Evolutionary conservation across 2,113 vertebrate species (phyloP).

Genomic region (Pelobates fuscus): DNA sequence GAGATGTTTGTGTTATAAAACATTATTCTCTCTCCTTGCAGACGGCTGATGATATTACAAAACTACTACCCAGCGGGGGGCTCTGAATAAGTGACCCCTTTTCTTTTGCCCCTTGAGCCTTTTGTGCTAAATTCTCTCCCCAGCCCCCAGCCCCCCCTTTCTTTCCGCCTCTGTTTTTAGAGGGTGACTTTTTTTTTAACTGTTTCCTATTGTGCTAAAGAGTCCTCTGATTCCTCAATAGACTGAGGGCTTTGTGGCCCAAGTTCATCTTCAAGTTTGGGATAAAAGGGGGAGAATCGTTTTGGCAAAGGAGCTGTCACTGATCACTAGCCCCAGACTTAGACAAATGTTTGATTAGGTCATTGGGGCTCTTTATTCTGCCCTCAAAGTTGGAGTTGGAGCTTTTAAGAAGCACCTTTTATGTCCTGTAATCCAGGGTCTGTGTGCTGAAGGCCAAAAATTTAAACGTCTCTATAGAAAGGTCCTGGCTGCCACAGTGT

Average conservation of each 20-base stretch:
- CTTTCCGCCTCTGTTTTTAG: slow-evolving; percentile 53
- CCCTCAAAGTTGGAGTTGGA: background rate
- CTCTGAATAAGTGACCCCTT: background rate
- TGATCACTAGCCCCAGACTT: slow-evolving; percentile 59
- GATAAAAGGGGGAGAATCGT: slow-evolving; percentile 49
- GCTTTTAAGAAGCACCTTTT: background rate
- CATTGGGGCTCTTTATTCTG: slow-evolving; percentile 5
- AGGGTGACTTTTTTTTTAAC: slow-evolving; percentile 48
- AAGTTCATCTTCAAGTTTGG: slow-evolving; percentile 92
- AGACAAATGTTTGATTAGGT: slow-evolving; percentile 54
- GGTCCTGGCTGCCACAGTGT: no score
- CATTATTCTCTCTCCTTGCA: slow-evolving; percentile 54
- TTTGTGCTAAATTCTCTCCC: slow-evolving; percentile 77
- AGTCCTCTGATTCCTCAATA: slow-evolving; percentile 74
- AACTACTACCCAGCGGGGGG: no score
- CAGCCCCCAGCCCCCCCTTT: slow-evolving; percentile 61
- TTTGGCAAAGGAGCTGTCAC: slow-evolving; percentile 55
- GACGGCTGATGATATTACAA: no score
- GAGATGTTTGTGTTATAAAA: slow-evolving; percentile 65
- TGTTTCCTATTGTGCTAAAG: slow-evolving; percentile 76
- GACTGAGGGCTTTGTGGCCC: slow-evolving; percentile 70
- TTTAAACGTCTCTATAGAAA: background rate
- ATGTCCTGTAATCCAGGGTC: background rate
- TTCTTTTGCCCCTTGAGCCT: slow-evolving; percentile 66
- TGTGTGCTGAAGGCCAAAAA: background rate